phyloP scores from a whole-genome alignment of 2,888 invertebrate genomes.

The Amphipoea oculea region DNA sequence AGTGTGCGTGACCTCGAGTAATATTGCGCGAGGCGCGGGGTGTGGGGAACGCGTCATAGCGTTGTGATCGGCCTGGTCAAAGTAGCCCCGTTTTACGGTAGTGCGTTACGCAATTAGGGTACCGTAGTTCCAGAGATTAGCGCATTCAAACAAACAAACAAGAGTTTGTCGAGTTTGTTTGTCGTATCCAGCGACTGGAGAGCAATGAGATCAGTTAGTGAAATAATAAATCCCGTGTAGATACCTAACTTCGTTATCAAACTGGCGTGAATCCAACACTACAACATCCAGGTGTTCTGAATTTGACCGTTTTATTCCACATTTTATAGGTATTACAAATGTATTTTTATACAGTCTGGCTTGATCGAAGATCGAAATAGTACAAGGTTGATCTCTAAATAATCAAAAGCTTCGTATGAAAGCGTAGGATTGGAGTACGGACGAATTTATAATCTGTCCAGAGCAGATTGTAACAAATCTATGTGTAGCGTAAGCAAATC shows the following conservation, averaged over 20 bases:
- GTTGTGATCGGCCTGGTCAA: too few relatives aligned
- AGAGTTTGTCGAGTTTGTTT: too few relatives aligned
- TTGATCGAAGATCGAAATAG: constrained; percentile 81
- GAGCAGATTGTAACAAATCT: constrained; percentile 55
- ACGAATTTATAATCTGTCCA: constrained; percentile 63
- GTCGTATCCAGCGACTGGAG: too few relatives aligned
- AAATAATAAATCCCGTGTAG: constrained; percentile 45
- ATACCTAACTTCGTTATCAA: constrained; percentile 69
- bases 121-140: too few relatives aligned
- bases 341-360: constrained; percentile 79
- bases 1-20: too few relatives aligned
- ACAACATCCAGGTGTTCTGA: constrained; percentile 79
- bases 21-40: too few relatives aligned
- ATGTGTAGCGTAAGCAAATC: not conserved
- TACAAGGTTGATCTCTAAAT: constrained; percentile 85
- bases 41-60: too few relatives aligned
- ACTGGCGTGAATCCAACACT: constrained; percentile 79
- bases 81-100: too few relatives aligned
- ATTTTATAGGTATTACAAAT: constrained; percentile 79
- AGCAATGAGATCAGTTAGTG: not conserved
- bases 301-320: constrained; percentile 77
- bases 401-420: constrained; percentile 76
- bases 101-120: too few relatives aligned
- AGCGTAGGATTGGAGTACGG: constrained; percentile 75
- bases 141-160: too few relatives aligned